Evolutionary conservation across 2,797 vertebrate genomes (phyloP).

Genomic region (Ctenopoma kingsleyae): DNA sequence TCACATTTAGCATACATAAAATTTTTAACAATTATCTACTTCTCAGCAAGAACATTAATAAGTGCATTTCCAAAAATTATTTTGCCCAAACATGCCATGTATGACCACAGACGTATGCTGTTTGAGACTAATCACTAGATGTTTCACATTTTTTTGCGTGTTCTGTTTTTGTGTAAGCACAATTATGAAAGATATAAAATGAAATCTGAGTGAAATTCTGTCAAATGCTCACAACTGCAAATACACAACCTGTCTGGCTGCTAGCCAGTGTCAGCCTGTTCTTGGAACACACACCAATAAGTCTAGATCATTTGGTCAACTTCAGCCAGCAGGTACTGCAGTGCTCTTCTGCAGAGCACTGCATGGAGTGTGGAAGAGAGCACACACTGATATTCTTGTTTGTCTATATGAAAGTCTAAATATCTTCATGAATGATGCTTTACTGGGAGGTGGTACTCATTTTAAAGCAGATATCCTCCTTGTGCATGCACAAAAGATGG

Average conservation of each 20-base stretch:
- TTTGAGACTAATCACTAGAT: neutral
- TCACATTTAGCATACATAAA: neutral
- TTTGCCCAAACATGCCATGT: too few relatives aligned
- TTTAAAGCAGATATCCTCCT: constrained; percentile 1
- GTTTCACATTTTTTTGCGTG: neutral
- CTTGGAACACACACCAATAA: constrained; percentile 28
- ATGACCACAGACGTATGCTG: too few relatives aligned
- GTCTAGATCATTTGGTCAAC: constrained; percentile 39
- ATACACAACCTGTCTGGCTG: constrained; percentile 25
- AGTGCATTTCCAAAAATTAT: neutral
- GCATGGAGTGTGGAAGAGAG: constrained; percentile 14
- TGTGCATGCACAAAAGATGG: neutral
- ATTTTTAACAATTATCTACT: neutral
- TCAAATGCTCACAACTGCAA: neutral
- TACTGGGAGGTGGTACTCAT: neutral
- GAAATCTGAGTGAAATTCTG: constrained; percentile 2
- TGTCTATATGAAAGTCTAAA: constrained; percentile 4
- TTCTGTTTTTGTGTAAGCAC: constrained; percentile 3
- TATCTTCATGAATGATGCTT: constrained; percentile 7
- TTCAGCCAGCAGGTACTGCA: constrained; percentile 39
- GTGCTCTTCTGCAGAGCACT: constrained; percentile 22
- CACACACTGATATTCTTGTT: constrained; percentile 25
- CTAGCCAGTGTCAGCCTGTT: constrained; percentile 34
- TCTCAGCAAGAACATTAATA: too few relatives aligned
- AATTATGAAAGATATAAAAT: neutral